These are phyloP conservation scores for Zenarchopterus dispar DNA, from an alignment of 2,797 vertebrate genomes.

Conservation along the genomic window DNA sequence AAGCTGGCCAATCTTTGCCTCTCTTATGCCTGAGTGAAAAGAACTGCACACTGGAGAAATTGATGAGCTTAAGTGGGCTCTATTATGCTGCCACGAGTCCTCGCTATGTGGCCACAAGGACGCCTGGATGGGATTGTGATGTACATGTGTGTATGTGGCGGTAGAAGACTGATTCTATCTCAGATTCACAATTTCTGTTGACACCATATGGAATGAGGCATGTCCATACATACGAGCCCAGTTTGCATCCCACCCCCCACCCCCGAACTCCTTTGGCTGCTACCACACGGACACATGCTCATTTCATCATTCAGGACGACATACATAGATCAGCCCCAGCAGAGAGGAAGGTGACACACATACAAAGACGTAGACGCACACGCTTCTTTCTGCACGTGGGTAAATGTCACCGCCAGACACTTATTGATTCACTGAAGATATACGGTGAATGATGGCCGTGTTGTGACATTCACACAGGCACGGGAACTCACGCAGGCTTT, in stretches of 20 bases:
- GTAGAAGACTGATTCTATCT: slow-evolving; percentile 48
- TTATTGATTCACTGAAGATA: slow-evolving; percentile 75
- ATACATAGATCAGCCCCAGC: slow-evolving; percentile 32
- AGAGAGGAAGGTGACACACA: slow-evolving; percentile 47
- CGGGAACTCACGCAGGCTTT: slow-evolving; percentile 29
- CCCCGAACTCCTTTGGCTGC: slow-evolving; percentile 20
- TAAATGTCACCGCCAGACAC: slow-evolving; percentile 74
- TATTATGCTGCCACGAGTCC: slow-evolving; percentile 65
- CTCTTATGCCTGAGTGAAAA: slow-evolving; percentile 54
- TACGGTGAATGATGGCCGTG: slow-evolving; percentile 69
- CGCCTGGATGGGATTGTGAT: slow-evolving; percentile 56
- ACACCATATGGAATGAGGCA: slow-evolving; percentile 58
- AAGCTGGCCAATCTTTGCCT: slow-evolving; percentile 63
- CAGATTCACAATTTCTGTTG: slow-evolving; percentile 68
- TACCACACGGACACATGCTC: slow-evolving; percentile 26
- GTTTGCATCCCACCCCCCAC: slow-evolving; percentile 4
- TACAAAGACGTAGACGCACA: slow-evolving; percentile 22
- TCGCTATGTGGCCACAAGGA: slow-evolving; percentile 59
- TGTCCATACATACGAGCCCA: slow-evolving; percentile 33
- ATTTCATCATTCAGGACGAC: slow-evolving; percentile 43
- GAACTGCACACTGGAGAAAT: slow-evolving; percentile 46
- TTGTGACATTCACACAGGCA: slow-evolving; percentile 69
- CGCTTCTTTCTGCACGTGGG: slow-evolving; percentile 45
- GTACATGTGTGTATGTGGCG: slow-evolving; percentile 33
- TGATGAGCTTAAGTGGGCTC: slow-evolving; percentile 67